These are phyloP conservation scores for Neoniphon sammara DNA, from an alignment of 2,797 vertebrate species.

Conservation along the genomic window DNA sequence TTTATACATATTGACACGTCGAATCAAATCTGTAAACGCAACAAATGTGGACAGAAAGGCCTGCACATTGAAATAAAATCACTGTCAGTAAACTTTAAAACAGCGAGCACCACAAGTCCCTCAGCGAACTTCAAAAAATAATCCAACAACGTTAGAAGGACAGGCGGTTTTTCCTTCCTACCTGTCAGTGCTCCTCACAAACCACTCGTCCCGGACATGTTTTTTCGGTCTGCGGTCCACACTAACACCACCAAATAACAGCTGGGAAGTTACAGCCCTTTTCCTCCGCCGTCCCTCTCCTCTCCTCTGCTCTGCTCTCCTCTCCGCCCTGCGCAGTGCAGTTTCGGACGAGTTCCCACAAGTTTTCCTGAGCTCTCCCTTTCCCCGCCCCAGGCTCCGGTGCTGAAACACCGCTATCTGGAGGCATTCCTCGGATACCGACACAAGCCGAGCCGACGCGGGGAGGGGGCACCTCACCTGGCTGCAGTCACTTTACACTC, in stretches of 20 bases:
- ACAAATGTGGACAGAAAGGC: background rate
- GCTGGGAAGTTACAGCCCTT: conserved; percentile 33
- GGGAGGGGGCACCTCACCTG: conserved; percentile 61
- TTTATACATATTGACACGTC: background rate
- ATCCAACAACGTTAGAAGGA: no score
- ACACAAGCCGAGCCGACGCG: conserved; percentile 27
- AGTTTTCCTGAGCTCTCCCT: conserved; percentile 36
- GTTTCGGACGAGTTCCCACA: conserved; percentile 67
- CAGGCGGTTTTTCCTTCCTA: conserved; percentile 43
- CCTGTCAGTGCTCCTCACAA: conserved; percentile 57
- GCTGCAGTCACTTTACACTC: conserved; percentile 3
- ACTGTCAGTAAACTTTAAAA: background rate
- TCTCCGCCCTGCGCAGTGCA: background rate
- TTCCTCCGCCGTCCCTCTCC: conserved; percentile 9
- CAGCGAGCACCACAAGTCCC: no score
- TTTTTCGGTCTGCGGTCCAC: conserved; percentile 37
- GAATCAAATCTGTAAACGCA: background rate
- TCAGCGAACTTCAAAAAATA: background rate
- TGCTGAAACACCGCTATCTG: conserved; percentile 56
- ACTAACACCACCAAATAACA: conserved; percentile 38
- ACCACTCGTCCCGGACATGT: conserved; percentile 49
- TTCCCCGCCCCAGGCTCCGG: conserved; percentile 42
- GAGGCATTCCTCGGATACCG: conserved; percentile 75
- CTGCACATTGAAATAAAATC: no score
- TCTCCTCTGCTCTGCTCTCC: conserved; percentile 24